A percentile compares a stretch with the other conserved stretches of the same genome.
phyloP scores from a whole-genome alignment of 2,888 invertebrate genomes.

The Ormyrus rosae region DNA sequence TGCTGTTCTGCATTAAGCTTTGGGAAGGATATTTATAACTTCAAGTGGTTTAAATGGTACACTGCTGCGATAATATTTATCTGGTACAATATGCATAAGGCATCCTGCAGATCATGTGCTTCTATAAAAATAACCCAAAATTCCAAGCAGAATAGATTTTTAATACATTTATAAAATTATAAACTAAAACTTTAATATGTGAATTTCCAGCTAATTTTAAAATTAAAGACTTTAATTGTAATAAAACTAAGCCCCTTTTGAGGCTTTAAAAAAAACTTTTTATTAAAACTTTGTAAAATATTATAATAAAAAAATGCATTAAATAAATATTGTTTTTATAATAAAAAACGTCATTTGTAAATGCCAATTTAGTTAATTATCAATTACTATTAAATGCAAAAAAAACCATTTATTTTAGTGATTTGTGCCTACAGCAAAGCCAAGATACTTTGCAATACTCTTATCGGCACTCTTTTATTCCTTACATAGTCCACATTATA shows the following conservation, averaged over 20 bases:
- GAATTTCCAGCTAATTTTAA: not conserved
- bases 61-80: conserved; percentile 65
- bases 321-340: too few relatives aligned
- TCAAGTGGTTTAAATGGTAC: conserved; percentile 65
- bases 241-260: not conserved
- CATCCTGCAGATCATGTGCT: conserved; percentile 29
- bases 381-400: conserved; percentile 32
- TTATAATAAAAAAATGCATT: not conserved
- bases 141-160: conserved; percentile 7
- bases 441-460: conserved; percentile 34
- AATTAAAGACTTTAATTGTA: not conserved
- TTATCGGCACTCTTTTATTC: conserved; percentile 52
- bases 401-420: conserved; percentile 14
- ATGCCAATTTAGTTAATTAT: conserved; percentile 8
- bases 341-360: not conserved
- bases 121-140: conserved; percentile 15
- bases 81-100: conserved; percentile 51
- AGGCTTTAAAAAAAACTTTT: not conserved
- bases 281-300: not conserved
- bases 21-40: conserved; percentile 64
- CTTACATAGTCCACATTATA: conserved; percentile 34
- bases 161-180: not conserved
- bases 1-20: conserved; percentile 54
- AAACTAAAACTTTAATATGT: not conserved
- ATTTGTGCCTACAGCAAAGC: conserved; percentile 17